Evolutionary conservation across 1,140 invertebrate genomes (phyloP), one percentile per base, ranked within the genome.

Genomic region (Mya arenaria): DNA sequence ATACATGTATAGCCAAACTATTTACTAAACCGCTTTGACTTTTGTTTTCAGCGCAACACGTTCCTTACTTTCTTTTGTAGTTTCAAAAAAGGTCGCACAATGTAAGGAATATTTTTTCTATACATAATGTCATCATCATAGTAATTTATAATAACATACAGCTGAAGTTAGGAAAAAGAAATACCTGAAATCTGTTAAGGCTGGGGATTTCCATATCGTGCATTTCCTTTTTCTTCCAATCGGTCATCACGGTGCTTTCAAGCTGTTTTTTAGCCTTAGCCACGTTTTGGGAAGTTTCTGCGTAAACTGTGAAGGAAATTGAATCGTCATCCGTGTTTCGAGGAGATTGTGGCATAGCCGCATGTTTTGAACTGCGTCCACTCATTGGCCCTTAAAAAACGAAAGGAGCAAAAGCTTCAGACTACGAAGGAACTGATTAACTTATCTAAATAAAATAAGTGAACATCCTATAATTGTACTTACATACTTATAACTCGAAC

Each of bases 241-340:
- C 69, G 28, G 56, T 32, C 39, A 23, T n/a, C n/a, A 58, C 32
- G 13, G 34, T 56, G n/a, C 25, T 52, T 34, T 58, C 52, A 4
- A 72, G 30, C 15, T 3, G 4, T 58, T 58, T 72, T 6, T 56
- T 23, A 10, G 69, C 69, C 34, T 37, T 72, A 0, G 25, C 5
- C 8, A 28, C 41, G 23, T 72, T 72, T 1, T 55, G 48, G 25
- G 32, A 36, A 30, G 6, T 30, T 58, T 72, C 69, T 13, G 69
- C 69, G 41, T 72, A 72, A 1, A 72, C 30, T 30, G 69, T 72
- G 8, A 72, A n/a, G n/a, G n/a, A n/a, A n/a, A n/a, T n/a, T n/a
- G n/a, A n/a, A n/a, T n/a, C n/a, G n/a, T n/a, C n/a, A n/a, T 52
- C 48, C 25, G 1, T 52, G 48, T 10, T 52, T 1, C n/a, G n/a